Evolutionary conservation across 2,888 invertebrate species (phyloP).

Genomic region (Chymomyza fuscimana): DNA sequence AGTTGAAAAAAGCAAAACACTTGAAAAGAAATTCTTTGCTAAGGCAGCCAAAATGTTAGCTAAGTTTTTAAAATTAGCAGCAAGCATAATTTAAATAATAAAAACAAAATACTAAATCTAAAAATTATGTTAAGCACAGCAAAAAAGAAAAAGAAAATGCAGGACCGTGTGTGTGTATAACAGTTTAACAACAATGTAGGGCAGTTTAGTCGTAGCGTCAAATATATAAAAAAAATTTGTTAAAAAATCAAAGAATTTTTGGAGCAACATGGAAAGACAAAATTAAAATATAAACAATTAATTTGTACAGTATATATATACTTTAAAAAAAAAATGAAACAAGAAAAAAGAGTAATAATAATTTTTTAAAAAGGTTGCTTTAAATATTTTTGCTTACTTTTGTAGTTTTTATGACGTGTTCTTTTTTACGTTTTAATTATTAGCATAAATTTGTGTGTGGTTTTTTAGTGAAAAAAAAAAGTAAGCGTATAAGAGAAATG

Average conservation of each 20-base stretch:
- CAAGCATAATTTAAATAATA: constrained; percentile 16
- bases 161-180: background rate
- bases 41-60: background rate
- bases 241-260: constrained; percentile 25
- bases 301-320: constrained; percentile 30
- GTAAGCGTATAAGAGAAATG: constrained; percentile 3
- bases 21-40: background rate
- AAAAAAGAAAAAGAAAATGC: background rate
- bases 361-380: background rate
- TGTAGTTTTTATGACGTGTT: background rate
- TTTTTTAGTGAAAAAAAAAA: constrained; percentile 29
- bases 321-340: background rate
- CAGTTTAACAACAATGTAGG: background rate
- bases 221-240: constrained; percentile 36
- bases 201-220: background rate
- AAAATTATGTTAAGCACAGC: constrained; percentile 34
- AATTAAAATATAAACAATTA: constrained; percentile 21
- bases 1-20: background rate
- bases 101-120: constrained; percentile 7
- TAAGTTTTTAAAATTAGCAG: constrained; percentile 19
- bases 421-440: constrained; percentile 21
- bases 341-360: background rate
- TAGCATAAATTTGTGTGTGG: constrained; percentile 46
- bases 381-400: background rate
- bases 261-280: constrained; percentile 27